Conservation (phyloP, 2,888 invertebrate species). For the Byasa hedistus region DNA sequence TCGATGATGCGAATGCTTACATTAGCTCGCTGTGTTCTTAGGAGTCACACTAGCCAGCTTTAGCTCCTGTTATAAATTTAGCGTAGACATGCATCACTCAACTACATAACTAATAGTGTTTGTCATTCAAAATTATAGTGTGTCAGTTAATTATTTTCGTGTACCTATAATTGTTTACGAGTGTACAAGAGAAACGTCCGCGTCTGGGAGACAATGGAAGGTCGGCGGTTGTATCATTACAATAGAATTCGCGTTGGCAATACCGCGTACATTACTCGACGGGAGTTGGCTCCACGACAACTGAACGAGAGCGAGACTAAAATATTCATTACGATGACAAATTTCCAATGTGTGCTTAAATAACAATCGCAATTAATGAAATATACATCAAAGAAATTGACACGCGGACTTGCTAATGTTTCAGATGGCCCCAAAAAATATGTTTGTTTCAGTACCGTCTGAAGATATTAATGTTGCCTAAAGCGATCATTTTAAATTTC, state of each 20-base stretch:
- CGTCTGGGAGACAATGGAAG: constrained; percentile 69
- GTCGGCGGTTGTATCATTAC: constrained; percentile 66
- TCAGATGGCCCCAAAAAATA: background rate
- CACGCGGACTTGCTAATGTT: background rate
- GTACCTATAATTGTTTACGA: constrained; percentile 30
- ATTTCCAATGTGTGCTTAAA: constrained; percentile 34
- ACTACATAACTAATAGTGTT: constrained; percentile 20
- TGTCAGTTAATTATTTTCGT: constrained; percentile 28
- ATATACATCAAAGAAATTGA: constrained; percentile 11
- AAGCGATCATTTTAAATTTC: background rate
- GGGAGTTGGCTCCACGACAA: constrained; percentile 68
- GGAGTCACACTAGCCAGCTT: background rate
- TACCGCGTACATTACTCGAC: constrained; percentile 54
- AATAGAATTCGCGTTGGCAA: constrained; percentile 73
- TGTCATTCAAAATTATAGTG: constrained; percentile 27
- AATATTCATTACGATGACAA: constrained; percentile 41
- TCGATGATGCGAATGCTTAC: background rate
- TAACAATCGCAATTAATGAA: constrained; percentile 19
- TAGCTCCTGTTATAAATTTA: constrained; percentile 6
- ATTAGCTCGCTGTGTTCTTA: background rate
- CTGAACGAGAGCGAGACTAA: constrained; percentile 42
- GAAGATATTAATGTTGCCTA: background rate
- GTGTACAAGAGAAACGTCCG: constrained; percentile 51
- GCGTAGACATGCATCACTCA: constrained; percentile 13
- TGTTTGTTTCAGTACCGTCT: background rate